Conservation (phyloP, 1,140 invertebrate genomes). For the Coptotermes formosanus region DNA sequence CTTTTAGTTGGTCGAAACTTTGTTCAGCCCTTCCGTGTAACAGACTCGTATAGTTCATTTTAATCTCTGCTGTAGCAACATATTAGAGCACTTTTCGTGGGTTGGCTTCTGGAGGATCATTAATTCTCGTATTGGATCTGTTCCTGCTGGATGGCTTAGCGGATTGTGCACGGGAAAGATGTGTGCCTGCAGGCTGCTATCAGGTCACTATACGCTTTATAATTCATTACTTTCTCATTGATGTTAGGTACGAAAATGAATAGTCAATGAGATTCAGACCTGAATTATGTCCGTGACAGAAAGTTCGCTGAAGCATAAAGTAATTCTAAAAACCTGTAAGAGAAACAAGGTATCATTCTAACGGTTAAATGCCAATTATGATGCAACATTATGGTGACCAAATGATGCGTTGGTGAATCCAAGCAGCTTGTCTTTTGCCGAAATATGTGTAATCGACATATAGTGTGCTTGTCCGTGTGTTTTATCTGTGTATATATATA, state of each 20-base stretch:
- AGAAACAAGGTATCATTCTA: not conserved
- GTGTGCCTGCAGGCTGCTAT: not conserved
- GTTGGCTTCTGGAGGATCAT: not conserved
- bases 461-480: no score
- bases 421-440: no score
- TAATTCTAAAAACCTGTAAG: not conserved
- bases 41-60: not conserved
- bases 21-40: not conserved
- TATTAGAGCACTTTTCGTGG: not conserved
- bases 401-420: not conserved
- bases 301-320: not conserved
- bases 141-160: not conserved
- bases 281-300: not conserved
- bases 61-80: not conserved
- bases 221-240: not conserved
- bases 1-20: no score
- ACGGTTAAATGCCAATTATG: not conserved
- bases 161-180: no score
- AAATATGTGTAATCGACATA: no score
- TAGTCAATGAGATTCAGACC: no score
- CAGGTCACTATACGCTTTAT: not conserved
- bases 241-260: no score
- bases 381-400: not conserved
- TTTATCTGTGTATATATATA: no score
- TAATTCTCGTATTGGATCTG: conserved; percentile 17